Evolutionary conservation across 2,797 vertebrate genomes (phyloP), one percentile per base, ranked within the genome.

Genomic region (Fistularia commersonii): DNA sequence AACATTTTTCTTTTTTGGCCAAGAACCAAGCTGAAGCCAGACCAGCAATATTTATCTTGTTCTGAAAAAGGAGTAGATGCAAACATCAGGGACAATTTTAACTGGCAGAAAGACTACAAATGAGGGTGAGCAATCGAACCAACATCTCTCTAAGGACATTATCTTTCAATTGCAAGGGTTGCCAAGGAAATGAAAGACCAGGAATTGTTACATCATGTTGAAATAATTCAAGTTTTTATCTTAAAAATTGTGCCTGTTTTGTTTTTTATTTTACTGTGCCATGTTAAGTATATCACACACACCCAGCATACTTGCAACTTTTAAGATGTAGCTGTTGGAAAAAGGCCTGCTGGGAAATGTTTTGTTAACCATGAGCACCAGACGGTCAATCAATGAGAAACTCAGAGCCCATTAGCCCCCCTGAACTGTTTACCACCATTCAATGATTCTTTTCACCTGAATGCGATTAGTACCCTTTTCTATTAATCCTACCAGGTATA

Each of bases 401-500:
- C 81, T 82, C 72, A 66, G 57, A 85, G 77, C 84, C 78, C 81
- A 87, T 90, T 90, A 90, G 79, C 86, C 81, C 66, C 45, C 72
- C 48, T 86, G 87, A 89, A 89, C 87, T 89, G 75, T 86, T 90
- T 88, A 88, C 87, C 85, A 87, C 74, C 68, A 78, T 79, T 88
- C 88, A 76, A 88, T 90, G 80, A 74, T 74, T 81, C 87, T 86
- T 87, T 83, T 88, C 82, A 87, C 83, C 69, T 83, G 87, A 89
- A 89, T 84, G 83, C 61, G 74, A 89, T 89, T 88, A 86, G 80
- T 67, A 79, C 67, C 63, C 49, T 81, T 82, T 84, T 80, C 79
- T 83, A 84, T 88, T 86, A 85, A 65, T 57, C 62, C 64, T 68
- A 78, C 80, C 76, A 63, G 65, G 59, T 57, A 84, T 77, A 56